Evolutionary conservation across 2,888 invertebrate species (phyloP).

Genomic region (Argyresthia albistria): DNA sequence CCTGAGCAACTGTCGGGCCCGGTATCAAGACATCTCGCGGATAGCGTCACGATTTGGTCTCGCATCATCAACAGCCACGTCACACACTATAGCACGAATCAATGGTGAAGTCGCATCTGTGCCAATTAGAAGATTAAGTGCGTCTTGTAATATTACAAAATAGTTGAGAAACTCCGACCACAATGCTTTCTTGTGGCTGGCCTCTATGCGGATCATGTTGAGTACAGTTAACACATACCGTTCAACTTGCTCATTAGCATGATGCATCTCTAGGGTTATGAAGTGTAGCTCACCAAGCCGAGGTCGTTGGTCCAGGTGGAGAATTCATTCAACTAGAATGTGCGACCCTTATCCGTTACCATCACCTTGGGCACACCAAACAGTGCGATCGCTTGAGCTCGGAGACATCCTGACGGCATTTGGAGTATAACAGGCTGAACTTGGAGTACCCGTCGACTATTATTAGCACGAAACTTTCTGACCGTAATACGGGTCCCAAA

Average conservation of each 20-base stretch:
- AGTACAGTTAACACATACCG: slow-evolving; percentile 6
- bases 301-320: slow-evolving; percentile 2
- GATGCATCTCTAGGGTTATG: slow-evolving; percentile 8
- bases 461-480: slow-evolving; percentile 1
- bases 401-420: background rate
- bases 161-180: slow-evolving; percentile 5
- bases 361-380: slow-evolving; percentile 4
- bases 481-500: slow-evolving; percentile 1
- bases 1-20: background rate
- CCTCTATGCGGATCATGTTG: slow-evolving; percentile 8
- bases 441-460: slow-evolving; percentile 3
- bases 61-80: background rate
- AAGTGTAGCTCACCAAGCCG: slow-evolving; percentile 6
- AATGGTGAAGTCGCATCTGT: slow-evolving; percentile 1
- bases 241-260: slow-evolving; percentile 7
- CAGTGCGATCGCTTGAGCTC: slow-evolving; percentile 2
- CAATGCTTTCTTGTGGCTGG: background rate
- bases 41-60: slow-evolving; percentile 2
- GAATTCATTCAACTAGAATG: background rate
- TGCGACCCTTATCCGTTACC: slow-evolving; percentile 3
- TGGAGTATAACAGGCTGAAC: slow-evolving; percentile 1
- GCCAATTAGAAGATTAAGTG: slow-evolving; percentile 1
- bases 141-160: slow-evolving; percentile 1
- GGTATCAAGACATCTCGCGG: background rate
- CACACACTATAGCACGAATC: background rate